Percentiles rank a stretch among this genome's conserved stretches.
phyloP scores from a whole-genome alignment of 2,797 vertebrate species.

The Poeciliopsis turneri region DNA sequence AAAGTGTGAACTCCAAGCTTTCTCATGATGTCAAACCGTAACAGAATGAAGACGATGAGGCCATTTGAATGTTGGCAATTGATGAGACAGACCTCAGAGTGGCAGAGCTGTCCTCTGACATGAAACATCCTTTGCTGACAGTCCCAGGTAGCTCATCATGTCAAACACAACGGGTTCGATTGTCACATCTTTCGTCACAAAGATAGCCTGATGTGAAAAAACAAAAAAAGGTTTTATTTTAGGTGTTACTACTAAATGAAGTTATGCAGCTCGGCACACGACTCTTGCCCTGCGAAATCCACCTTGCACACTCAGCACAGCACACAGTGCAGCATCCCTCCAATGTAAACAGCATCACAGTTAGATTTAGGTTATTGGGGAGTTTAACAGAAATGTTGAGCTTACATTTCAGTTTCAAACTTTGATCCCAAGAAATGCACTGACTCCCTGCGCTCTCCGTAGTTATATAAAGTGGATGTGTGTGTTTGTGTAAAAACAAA shows the following conservation, averaged over 20 bases:
- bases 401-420: neutral
- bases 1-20: neutral
- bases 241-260: neutral
- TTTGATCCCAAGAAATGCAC: neutral
- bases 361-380: neutral
- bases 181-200: neutral
- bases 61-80: neutral
- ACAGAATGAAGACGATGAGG: neutral
- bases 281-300: too few relatives aligned
- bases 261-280: too few relatives aligned
- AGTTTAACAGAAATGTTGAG: neutral
- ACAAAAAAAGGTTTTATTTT: neutral
- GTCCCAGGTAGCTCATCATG: neutral
- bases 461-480: neutral
- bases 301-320: neutral
- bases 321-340: neutral
- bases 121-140: too few relatives aligned
- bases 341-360: neutral
- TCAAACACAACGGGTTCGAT: neutral
- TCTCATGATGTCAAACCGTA: neutral
- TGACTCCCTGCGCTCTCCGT: neutral
- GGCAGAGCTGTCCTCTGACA: neutral
- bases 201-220: neutral
- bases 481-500: constrained; percentile 1
- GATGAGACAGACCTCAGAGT: neutral